phyloP scores from a whole-genome alignment of 1,140 invertebrate species.

The Liolophura sinensis region DNA sequence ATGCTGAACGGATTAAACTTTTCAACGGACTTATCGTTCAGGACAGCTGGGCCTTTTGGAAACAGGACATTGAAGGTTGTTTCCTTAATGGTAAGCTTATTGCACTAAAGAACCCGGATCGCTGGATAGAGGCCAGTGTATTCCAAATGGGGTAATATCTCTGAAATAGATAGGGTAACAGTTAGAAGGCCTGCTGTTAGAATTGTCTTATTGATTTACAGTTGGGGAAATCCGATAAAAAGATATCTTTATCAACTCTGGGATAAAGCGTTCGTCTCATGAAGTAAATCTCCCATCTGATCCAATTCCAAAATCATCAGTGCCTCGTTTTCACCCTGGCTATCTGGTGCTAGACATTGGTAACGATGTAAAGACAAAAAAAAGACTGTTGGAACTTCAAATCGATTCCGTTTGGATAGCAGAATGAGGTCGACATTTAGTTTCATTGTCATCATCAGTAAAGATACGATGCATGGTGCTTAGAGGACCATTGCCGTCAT shows the following conservation, averaged over 20 bases:
- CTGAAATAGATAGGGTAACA: background rate
- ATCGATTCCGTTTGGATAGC: too few relatives aligned
- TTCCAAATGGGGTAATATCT: background rate
- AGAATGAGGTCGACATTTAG: too few relatives aligned
- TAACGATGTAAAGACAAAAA: too few relatives aligned
- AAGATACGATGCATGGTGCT: too few relatives aligned
- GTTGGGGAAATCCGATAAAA: background rate
- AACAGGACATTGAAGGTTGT: constrained; percentile 93
- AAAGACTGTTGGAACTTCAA: too few relatives aligned
- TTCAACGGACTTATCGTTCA: constrained; percentile 60
- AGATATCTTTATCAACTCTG: background rate
- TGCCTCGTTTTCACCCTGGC: too few relatives aligned
- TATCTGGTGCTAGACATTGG: too few relatives aligned
- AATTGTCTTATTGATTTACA: background rate
- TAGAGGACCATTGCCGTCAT: too few relatives aligned
- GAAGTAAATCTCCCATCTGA: too few relatives aligned
- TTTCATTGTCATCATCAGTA: too few relatives aligned
- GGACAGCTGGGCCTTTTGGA: constrained; percentile 52
- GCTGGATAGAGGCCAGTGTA: constrained; percentile 66
- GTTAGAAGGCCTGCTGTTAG: background rate
- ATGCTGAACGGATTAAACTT: constrained; percentile 74
- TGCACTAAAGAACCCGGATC: constrained; percentile 83
- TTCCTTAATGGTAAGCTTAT: constrained; percentile 84
- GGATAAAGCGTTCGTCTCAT: background rate
- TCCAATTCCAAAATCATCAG: too few relatives aligned